These are phyloP conservation scores for Brachionus koreanus DNA, from an alignment of 1,140 invertebrate genomes.

Conservation along the genomic window DNA sequence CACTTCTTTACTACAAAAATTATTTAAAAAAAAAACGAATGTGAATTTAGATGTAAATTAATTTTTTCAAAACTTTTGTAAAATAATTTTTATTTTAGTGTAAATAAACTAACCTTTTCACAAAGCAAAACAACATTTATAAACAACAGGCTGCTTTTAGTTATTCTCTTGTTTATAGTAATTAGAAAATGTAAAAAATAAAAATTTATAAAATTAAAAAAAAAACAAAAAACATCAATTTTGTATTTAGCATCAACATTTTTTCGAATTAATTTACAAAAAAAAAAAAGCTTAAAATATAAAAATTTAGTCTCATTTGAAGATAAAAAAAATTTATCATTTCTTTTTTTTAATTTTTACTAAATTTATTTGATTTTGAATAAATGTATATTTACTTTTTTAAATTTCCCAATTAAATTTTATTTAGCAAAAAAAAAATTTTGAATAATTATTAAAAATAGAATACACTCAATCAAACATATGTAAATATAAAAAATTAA, in stretches of 20 bases:
- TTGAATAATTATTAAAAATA: no score
- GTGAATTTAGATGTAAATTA: not conserved
- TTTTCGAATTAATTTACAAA: no score
- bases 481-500: no score
- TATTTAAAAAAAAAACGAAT: not conserved
- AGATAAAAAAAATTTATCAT: no score
- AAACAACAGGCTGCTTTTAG: not conserved
- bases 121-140: not conserved
- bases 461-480: no score
- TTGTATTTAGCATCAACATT: not conserved
- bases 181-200: not conserved
- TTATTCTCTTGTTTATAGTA: not conserved
- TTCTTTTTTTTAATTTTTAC: no score
- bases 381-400: no score
- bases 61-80: not conserved
- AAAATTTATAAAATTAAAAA: not conserved
- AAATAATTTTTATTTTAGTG: not conserved
- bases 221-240: not conserved
- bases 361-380: no score
- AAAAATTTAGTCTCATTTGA: no score
- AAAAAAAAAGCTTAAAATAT: no score
- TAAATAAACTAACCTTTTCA: not conserved
- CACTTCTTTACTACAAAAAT: not conserved
- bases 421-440: no score
- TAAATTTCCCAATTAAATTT: no score